Evolutionary conservation across 2,797 vertebrate species (phyloP), one percentile per base, ranked within the genome.

Genomic region (Arnoldichthys spilopterus): DNA sequence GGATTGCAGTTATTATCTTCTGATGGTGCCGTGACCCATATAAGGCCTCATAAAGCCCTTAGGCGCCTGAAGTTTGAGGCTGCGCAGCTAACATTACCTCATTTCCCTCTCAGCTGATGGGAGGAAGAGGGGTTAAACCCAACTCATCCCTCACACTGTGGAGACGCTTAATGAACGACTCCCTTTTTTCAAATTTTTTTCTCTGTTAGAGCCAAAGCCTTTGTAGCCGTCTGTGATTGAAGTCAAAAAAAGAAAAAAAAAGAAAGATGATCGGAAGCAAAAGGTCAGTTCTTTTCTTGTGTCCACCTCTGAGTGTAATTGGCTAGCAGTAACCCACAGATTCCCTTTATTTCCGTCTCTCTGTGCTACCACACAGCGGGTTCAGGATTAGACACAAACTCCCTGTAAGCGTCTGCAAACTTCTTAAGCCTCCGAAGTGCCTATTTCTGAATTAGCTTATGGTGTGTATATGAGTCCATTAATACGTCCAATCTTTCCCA

Each of bases 361-460:
- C 37, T 40, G 37, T 12, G 22, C 32, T 76, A 66, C 40, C 9
- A 2, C 76, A 58, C 24, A 53, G 26, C 72, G 79, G 43, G 61
- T 69, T 51, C 67, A 24, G 70, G 78, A 75, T 85, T 82, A 77
- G 75, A 78, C 68, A 61, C 74, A 78, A 86, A 86, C 83, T 84
- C 83, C 80, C 73, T 76, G 49, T 84, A 85, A 89, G 85, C 84
- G 85, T 87, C 78, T 88, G 80, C 87, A 86, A 90, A 87, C 85
- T 84, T 80, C 85, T 89, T 79, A 88, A 88, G 82, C 84, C 74
- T 83, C 87, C 77, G 77, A 91, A 90, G 87, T 86, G 83, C 85
- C 90, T 85, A 88, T 88, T 92, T 92, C 86, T 82, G 87, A 93
- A 92, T 93, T 90, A 88, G 84, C 89, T 88, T 90, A 88, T 89